Base-by-base conservation (phyloP, 2,888 invertebrate species). In the Pollenia labialis region DNA sequence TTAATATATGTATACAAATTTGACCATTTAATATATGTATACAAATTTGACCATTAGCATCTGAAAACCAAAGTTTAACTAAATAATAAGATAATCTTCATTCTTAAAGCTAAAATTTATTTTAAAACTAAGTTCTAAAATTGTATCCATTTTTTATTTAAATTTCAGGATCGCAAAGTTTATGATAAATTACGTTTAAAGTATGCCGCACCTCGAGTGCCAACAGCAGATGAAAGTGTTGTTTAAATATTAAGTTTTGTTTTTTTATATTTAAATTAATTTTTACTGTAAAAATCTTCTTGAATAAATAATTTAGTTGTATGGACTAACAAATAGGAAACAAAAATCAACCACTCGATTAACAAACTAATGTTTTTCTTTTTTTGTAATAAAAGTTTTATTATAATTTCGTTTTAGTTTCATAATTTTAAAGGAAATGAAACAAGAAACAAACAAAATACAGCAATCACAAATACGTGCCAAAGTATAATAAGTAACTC, bases 131-230 rank as follows among this genome's bases (percentile, higher is more conserved):
- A 32, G 6, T 32, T 32, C 32, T 32, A 32, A 4, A 32, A 32
- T 23, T 23, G 23, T 32, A 32, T 32, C 32, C 32, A 32, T 32
- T 32, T 32, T 32, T 32, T 32, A 14, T 9, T 12, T 56, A 40
- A 18, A n/a, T 76, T 77, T 46, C 72, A 95, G 95, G 97, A 97
- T 91, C 95, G 96, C 89, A 94, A 95, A 90, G 95, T 96, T 90
- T 98, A 98, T 90, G 96, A 96, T 88, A 96, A 95, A 90, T 93
- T 97, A 90, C 95, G 95, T 90, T 94, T 95, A 88, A 95, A 96
- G 88, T 97, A 96, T 91, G 94, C 95, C 11, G 91, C 93, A 42
- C 92, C 93, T 56, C 91, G 92, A 14, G 54, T 68, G 48, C 46
- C 85, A 12, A 42, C 76, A 77, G 23, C 71, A 42, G 79, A 81